Conservation (phyloP, 2,797 vertebrate species). For the Channallabes apus region DNA sequence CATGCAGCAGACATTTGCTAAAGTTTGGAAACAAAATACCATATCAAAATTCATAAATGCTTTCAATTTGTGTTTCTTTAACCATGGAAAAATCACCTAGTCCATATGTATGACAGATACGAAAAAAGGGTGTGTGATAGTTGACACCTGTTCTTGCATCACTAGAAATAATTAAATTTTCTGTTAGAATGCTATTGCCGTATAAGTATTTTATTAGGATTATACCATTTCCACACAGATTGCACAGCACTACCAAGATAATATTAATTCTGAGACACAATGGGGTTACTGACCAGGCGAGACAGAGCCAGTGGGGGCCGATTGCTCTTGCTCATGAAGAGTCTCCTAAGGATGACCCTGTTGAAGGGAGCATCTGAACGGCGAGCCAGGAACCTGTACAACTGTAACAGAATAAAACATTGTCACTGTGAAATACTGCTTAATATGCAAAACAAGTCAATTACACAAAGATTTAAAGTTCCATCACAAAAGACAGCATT, state of each 20-base stretch:
- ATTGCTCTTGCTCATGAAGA: conserved; percentile 93
- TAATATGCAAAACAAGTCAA: background rate
- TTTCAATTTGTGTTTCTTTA: no score
- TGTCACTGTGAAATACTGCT: background rate
- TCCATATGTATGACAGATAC: background rate
- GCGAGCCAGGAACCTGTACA: conserved; percentile 90
- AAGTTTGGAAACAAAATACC: background rate
- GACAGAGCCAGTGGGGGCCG: conserved; percentile 86
- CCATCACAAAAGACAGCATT: background rate
- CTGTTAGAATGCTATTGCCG: background rate
- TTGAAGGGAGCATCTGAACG: conserved; percentile 89
- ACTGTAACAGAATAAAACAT: conserved; percentile 61
- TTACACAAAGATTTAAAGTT: background rate
- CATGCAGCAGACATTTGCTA: background rate
- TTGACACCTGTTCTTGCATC: background rate
- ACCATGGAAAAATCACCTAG: background rate
- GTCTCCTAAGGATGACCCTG: conserved; percentile 86
- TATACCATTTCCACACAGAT: background rate
- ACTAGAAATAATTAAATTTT: background rate
- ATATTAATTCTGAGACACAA: background rate
- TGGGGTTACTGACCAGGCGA: conserved; percentile 79
- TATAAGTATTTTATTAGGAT: background rate
- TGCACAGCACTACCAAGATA: background rate
- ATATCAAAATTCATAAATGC: background rate
- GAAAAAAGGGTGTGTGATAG: background rate